Evolutionary conservation across 2,797 vertebrate genomes (phyloP).

Genomic region (Melanotaenia parkinsoni): DNA sequence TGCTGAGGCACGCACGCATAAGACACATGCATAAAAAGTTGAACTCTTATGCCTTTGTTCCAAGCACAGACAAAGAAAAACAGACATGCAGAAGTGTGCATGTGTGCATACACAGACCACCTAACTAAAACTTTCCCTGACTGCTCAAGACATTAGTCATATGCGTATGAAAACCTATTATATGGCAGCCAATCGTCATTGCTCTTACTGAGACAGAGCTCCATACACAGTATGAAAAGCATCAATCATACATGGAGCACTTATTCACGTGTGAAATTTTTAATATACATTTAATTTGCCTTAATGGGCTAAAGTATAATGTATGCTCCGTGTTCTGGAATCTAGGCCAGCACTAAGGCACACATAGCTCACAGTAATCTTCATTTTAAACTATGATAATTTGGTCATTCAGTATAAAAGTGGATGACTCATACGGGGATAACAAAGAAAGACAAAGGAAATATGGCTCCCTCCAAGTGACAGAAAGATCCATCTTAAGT

Average conservation of each 20-base stretch:
- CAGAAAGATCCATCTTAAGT: slow-evolving; percentile 75
- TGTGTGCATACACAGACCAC: slow-evolving; percentile 12
- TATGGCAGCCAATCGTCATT: slow-evolving; percentile 75
- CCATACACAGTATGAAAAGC: slow-evolving; percentile 60
- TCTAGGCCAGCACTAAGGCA: slow-evolving; percentile 42
- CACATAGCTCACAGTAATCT: slow-evolving; percentile 68
- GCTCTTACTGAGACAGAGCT: slow-evolving; percentile 71
- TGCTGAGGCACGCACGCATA: slow-evolving; percentile 35
- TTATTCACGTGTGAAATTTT: slow-evolving; percentile 74
- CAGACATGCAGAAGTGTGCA: slow-evolving; percentile 25
- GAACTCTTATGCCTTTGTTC: slow-evolving; percentile 7
- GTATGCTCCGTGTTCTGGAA: slow-evolving; percentile 54
- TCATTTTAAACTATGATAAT: slow-evolving; percentile 67
- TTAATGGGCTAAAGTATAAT: slow-evolving; percentile 75
- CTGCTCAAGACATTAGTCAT: slow-evolving; percentile 71
- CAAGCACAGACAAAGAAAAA: slow-evolving; percentile 12
- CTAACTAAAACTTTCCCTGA: slow-evolving; percentile 63
- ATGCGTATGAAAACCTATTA: slow-evolving; percentile 76
- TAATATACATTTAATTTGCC: slow-evolving; percentile 78
- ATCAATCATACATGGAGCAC: slow-evolving; percentile 74
- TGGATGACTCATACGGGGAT: slow-evolving; percentile 36
- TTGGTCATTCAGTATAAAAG: slow-evolving; percentile 50
- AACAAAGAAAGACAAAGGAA: slow-evolving; percentile 66
- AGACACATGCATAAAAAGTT: slow-evolving; percentile 21
- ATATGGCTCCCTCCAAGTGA: slow-evolving; percentile 57